Evolutionary conservation across 92 coral and sea anemone species (phyloP).

Genomic region (Galaxea fascicularis): DNA sequence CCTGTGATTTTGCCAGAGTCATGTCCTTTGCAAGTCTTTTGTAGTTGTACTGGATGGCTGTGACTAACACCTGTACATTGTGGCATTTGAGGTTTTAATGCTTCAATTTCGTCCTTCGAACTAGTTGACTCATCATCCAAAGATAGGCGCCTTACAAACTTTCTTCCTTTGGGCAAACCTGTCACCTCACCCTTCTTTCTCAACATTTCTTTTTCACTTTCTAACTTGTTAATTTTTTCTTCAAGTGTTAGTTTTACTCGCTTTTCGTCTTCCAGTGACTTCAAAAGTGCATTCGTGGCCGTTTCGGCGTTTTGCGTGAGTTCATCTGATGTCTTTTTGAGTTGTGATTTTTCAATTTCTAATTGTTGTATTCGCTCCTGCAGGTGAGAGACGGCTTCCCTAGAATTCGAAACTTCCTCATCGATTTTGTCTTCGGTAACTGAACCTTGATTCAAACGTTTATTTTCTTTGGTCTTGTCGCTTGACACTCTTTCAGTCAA

Average conservation of each 20-base stretch:
- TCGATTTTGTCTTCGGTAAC: constrained; percentile 31
- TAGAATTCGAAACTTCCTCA: constrained; percentile 24
- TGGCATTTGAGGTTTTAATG: neutral
- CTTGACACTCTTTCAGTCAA: constrained; percentile 13
- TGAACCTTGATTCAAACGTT: constrained; percentile 37
- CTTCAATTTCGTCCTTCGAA: constrained; percentile 14
- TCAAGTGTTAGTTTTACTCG: constrained; percentile 21
- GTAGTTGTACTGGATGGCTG: neutral
- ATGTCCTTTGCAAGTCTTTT: neutral
- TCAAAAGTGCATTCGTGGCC: neutral
- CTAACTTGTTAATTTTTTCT: constrained; percentile 6
- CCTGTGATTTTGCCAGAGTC: neutral
- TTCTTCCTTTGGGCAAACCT: neutral
- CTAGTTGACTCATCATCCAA: constrained; percentile 15
- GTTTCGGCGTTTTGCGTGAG: neutral
- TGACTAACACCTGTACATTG: neutral
- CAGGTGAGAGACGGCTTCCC: constrained; percentile 1
- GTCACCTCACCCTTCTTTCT: neutral
- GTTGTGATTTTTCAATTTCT: constrained; percentile 12
- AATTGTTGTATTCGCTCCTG: constrained; percentile 24
- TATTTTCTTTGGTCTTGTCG: constrained; percentile 16
- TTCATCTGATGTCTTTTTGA: constrained; percentile 6
- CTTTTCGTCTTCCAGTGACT: constrained; percentile 29
- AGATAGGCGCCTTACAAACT: neutral
- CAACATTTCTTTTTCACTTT: constrained; percentile 23